These are phyloP conservation scores for Nomada ruficornis DNA, from an alignment of 2,888 invertebrate genomes.

Conservation along the genomic window DNA sequence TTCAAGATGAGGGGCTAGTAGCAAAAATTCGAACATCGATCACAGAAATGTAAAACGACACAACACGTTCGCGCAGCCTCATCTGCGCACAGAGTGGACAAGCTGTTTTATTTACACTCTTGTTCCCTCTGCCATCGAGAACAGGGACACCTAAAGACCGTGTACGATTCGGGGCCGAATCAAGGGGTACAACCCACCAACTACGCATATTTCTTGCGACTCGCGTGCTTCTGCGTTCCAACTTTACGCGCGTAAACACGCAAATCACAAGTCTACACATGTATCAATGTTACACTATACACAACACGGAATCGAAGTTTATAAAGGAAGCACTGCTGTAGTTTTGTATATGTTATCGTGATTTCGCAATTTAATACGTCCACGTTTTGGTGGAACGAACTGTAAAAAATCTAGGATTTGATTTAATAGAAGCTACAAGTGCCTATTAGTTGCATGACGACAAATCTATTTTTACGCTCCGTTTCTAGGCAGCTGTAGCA, in stretches of 20 bases:
- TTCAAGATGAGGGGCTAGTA: background rate
- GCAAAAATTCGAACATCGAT: slow-evolving; percentile 32
- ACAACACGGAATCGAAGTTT: background rate
- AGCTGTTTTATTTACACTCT: slow-evolving; percentile 38
- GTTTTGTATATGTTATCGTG: background rate
- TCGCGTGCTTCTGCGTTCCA: slow-evolving; percentile 24
- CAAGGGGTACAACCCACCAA: slow-evolving; percentile 37
- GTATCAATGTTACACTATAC: background rate
- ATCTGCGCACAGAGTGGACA: slow-evolving; percentile 1
- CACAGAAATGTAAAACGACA: slow-evolving; percentile 17
- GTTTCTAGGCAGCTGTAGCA: slow-evolving; percentile 19
- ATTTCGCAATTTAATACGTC: slow-evolving; percentile 1
- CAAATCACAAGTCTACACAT: background rate
- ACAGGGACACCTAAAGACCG: slow-evolving; percentile 21
- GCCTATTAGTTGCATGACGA: background rate
- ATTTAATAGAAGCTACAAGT: background rate
- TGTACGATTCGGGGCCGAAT: slow-evolving; percentile 20
- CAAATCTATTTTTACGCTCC: slow-evolving; percentile 21
- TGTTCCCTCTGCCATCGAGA: slow-evolving; percentile 38
- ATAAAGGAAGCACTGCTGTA: background rate
- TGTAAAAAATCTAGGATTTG: background rate
- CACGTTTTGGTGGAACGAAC: background rate
- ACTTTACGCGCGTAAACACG: slow-evolving; percentile 31
- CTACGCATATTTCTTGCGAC: slow-evolving; percentile 55
- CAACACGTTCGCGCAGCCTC: slow-evolving; percentile 5